Evolutionary conservation across 2,888 invertebrate species (phyloP).

Genomic region (Polia nebulosa): DNA sequence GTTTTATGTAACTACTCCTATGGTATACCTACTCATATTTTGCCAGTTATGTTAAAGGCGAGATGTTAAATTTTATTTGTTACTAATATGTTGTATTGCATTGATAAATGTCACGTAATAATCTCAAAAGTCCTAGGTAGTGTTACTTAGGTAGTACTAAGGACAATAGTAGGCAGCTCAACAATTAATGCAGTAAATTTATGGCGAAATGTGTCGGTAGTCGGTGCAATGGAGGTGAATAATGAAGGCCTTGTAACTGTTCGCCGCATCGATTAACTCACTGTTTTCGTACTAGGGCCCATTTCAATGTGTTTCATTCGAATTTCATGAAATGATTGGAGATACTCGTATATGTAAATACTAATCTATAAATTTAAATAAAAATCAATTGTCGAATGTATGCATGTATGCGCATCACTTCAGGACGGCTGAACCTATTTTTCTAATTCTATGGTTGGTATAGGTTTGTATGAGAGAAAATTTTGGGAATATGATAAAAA

Average conservation of each 20-base stretch:
- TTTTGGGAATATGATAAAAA: no score
- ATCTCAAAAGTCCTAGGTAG: neutral
- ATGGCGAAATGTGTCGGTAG: slow-evolving; percentile 41
- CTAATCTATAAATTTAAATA: no score
- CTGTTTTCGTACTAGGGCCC: slow-evolving; percentile 2
- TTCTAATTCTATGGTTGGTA: no score
- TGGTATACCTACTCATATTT: neutral
- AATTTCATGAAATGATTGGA: neutral
- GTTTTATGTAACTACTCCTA: no score
- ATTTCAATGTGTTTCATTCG: neutral
- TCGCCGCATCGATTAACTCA: slow-evolving; percentile 21
- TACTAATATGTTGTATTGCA: neutral
- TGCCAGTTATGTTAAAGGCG: neutral
- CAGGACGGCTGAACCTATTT: no score
- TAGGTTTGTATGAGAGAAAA: no score
- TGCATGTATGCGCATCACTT: no score
- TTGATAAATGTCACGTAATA: neutral
- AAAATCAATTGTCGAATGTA: no score
- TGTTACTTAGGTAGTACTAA: neutral
- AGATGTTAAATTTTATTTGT: neutral
- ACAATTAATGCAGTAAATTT: slow-evolving; percentile 34
- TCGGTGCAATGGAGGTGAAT: slow-evolving; percentile 34
- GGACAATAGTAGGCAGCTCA: slow-evolving; percentile 2
- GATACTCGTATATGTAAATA: neutral
- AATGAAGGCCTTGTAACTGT: slow-evolving; percentile 41